Evolutionary conservation across 2,113 vertebrate species (phyloP).

Genomic region (Neopipo cinnamomea): DNA sequence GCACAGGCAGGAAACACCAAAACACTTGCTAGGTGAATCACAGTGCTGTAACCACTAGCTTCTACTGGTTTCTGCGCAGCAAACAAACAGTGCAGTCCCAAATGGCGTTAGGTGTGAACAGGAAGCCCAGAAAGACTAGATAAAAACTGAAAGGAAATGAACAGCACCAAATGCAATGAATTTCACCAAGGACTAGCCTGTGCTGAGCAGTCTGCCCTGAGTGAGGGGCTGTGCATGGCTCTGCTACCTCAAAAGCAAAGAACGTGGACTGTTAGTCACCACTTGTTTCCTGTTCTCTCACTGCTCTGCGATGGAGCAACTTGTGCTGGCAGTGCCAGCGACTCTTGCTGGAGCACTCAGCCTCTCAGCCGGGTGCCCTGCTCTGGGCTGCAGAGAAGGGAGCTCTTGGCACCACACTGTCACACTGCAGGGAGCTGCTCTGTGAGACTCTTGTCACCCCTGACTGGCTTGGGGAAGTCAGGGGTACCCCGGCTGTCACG

Average conservation of each 20-base stretch:
- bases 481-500: accelerated
- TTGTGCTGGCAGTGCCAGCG: neutral
- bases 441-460: accelerated
- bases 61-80: neutral
- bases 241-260: slow-evolving; percentile 17
- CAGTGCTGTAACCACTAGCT: neutral
- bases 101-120: neutral
- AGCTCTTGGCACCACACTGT: accelerated
- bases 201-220: neutral
- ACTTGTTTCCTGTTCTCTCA: slow-evolving; percentile 18
- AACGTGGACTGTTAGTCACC: neutral
- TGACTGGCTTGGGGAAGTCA: neutral
- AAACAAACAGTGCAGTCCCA: neutral
- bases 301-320: neutral
- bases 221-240: neutral
- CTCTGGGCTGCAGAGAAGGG: neutral
- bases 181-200: neutral
- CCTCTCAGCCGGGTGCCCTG: neutral
- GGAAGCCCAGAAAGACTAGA: slow-evolving; percentile 56
- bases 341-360: neutral
- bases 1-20: neutral
- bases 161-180: neutral
- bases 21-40: neutral
- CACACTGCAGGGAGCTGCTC: neutral
- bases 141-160: slow-evolving; percentile 60